These are phyloP conservation scores for Caenorhabditis panamensis DNA, from an alignment of 2,888 invertebrate species.

Conservation along the genomic window DNA sequence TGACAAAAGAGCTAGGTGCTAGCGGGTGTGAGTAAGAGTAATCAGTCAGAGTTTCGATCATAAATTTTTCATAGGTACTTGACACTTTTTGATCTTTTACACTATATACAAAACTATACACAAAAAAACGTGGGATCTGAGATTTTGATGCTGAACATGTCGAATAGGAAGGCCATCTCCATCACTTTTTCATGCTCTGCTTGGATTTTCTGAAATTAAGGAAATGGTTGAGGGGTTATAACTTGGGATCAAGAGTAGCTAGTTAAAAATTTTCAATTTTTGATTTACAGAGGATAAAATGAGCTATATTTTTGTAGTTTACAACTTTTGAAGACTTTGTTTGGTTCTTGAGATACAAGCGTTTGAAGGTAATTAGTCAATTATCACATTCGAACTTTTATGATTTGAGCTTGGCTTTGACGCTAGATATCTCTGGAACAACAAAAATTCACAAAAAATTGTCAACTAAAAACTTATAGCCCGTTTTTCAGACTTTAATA, in stretches of 20 bases:
- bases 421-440: too few species aligned
- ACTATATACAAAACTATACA: constrained; percentile 18
- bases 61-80: not conserved
- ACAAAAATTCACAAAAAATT: too few species aligned
- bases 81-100: not conserved
- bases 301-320: too few species aligned
- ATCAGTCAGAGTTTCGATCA: not conserved
- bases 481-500: too few species aligned
- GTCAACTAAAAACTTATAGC: too few species aligned
- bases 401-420: too few species aligned
- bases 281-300: not conserved
- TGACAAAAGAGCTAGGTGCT: not conserved
- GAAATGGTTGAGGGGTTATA: too few species aligned
- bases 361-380: too few species aligned
- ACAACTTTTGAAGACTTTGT: too few species aligned
- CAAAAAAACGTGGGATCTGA: constrained; percentile 38
- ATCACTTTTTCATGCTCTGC: constrained; percentile 26
- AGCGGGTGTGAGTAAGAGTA: not conserved
- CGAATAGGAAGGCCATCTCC: constrained; percentile 54
- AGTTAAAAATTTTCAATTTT: not conserved
- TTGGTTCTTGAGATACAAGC: too few species aligned
- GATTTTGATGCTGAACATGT: constrained; percentile 18
- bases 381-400: too few species aligned
- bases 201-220: constrained; percentile 51
- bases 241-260: not conserved